These are phyloP conservation scores for Drosophila lacteicornis DNA, from an alignment of 1,140 invertebrate genomes.

Conservation along the genomic window DNA sequence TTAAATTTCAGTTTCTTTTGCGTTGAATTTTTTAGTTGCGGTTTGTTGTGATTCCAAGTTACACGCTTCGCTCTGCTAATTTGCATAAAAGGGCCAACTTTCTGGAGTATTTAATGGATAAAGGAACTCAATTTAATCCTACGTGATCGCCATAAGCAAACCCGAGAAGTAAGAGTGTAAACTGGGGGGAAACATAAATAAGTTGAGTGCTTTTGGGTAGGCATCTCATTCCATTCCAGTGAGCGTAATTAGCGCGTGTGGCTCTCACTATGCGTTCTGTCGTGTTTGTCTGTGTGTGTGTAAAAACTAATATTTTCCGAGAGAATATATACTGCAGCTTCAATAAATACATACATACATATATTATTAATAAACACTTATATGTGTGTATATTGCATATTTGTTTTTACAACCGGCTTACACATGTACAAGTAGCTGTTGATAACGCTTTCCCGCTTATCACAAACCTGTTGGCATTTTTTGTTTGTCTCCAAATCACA, in stretches of 20 bases:
- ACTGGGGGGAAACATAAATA: background rate
- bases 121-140: background rate
- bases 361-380: conserved; percentile 7
- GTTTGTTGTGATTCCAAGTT: conserved; percentile 42
- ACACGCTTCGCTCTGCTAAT: conserved; percentile 4
- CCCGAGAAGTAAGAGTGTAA: conserved; percentile 8
- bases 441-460: conserved; percentile 25
- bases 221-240: conserved; percentile 14
- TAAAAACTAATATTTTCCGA: conserved; percentile 28
- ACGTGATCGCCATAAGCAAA: background rate
- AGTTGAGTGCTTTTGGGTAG: conserved; percentile 8
- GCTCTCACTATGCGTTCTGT: conserved; percentile 12
- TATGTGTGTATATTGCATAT: background rate
- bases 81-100: background rate
- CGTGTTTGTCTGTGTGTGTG: conserved; percentile 6
- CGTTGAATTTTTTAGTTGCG: conserved; percentile 36
- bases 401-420: conserved; percentile 28
- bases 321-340: conserved; percentile 8
- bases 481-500: conserved; percentile 17
- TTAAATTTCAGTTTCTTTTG: background rate
- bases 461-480: conserved; percentile 26
- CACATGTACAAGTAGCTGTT: conserved; percentile 1
- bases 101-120: background rate
- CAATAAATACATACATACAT: background rate
- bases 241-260: conserved; percentile 19